A percentile compares a stretch with the other conserved stretches of the same genome.
Evolutionary conservation across 2,888 invertebrate genomes (phyloP).

Genomic region (Myathropa florea): DNA sequence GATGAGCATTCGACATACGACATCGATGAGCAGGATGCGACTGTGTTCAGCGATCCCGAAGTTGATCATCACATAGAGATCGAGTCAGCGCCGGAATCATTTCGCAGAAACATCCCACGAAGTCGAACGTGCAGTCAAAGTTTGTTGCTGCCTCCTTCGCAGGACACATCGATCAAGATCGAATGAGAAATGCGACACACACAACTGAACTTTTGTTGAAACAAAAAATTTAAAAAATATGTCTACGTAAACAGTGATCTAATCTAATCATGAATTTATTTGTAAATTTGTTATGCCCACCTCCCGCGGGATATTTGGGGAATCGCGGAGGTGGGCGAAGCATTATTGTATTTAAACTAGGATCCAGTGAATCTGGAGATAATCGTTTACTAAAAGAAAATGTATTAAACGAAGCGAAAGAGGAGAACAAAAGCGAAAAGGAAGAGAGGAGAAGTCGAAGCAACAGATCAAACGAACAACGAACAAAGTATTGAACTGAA

Average conservation of each 20-base stretch:
- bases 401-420: conserved; percentile 43
- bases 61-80: conserved; percentile 74
- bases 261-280: conserved; percentile 26
- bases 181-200: conserved; percentile 7
- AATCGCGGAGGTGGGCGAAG: background rate
- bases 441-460: background rate
- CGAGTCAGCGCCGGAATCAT: conserved; percentile 44
- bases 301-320: background rate
- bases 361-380: conserved; percentile 42
- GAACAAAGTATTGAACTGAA: conserved; percentile 57
- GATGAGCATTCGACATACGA: conserved; percentile 35
- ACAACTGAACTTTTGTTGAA: conserved; percentile 26
- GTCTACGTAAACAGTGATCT: conserved; percentile 43
- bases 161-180: conserved; percentile 43
- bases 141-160: background rate
- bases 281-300: background rate
- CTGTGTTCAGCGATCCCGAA: conserved; percentile 75
- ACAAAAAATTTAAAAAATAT: conserved; percentile 9
- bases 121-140: conserved; percentile 42
- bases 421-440: too few species aligned
- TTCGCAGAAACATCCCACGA: conserved; percentile 34
- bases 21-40: conserved; percentile 73
- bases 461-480: conserved; percentile 17
- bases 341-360: conserved; percentile 10
- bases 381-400: conserved; percentile 15